phyloP scores from a whole-genome alignment of 1,140 invertebrate species.

The Medauroidea extradentata region DNA sequence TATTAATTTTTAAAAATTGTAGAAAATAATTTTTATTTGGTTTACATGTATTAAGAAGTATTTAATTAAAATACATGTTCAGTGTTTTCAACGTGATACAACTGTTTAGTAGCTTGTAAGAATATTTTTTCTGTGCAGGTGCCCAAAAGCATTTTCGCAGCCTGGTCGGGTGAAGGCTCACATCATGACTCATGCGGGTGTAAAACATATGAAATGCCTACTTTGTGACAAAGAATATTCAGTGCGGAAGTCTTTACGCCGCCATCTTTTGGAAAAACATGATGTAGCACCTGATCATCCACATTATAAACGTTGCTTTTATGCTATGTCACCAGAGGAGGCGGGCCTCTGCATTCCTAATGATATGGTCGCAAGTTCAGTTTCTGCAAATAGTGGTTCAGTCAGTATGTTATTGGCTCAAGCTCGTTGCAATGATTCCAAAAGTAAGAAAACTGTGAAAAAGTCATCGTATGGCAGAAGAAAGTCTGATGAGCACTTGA shows the following conservation, averaged over 20 bases:
- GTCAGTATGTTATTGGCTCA: too few relatives aligned
- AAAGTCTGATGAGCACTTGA: too few relatives aligned
- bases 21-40: too few relatives aligned
- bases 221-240: conserved; percentile 24
- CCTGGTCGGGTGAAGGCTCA: conserved; percentile 21
- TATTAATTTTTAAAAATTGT: too few relatives aligned
- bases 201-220: conserved; percentile 25
- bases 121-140: conserved; percentile 12
- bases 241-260: conserved; percentile 20
- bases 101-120: too few relatives aligned
- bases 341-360: conserved; percentile 21
- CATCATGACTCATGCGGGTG: conserved; percentile 25
- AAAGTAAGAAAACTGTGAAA: too few relatives aligned
- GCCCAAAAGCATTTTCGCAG: conserved; percentile 20
- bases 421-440: too few relatives aligned
- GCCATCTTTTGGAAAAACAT: conserved; percentile 23
- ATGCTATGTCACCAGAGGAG: conserved; percentile 22
- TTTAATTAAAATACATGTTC: too few relatives aligned
- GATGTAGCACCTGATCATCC: conserved; percentile 19
- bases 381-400: too few relatives aligned
- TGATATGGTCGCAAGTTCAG: not conserved
- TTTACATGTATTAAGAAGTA: too few relatives aligned
- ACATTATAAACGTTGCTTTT: conserved; percentile 23
- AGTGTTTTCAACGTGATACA: too few relatives aligned
- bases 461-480: too few relatives aligned